Conservation (phyloP, 2,113 vertebrate genomes). For the Pan troglodytes region DNA sequence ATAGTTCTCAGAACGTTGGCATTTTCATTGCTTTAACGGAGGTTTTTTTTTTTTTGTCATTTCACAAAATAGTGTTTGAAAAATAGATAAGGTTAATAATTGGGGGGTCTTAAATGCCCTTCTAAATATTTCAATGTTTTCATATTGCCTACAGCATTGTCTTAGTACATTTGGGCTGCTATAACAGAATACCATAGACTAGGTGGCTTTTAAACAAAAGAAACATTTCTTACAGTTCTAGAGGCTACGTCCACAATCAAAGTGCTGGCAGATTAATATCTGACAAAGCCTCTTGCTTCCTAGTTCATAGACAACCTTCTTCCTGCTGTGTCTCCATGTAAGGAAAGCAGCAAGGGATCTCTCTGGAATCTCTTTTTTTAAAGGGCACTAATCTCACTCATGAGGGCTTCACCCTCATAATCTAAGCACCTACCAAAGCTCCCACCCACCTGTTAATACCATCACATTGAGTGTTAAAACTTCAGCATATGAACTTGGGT, state of each 20-base stretch:
- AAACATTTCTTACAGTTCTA: not conserved
- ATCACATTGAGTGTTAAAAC: not conserved
- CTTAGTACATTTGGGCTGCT: not conserved
- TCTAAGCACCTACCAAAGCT: not conserved
- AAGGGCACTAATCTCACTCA: not conserved
- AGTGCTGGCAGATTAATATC: not conserved
- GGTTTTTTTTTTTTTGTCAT: not conserved
- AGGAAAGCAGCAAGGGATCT: not conserved
- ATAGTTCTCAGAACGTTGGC: not conserved
- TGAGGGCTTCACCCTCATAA: not conserved
- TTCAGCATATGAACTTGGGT: not conserved
- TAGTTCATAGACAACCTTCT: not conserved
- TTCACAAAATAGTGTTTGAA: not conserved
- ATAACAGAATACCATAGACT: not conserved
- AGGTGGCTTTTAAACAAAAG: not conserved
- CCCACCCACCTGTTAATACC: not conserved
- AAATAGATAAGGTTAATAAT: not conserved
- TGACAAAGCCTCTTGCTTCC: not conserved
- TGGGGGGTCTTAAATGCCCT: not conserved
- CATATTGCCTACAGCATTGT: not conserved
- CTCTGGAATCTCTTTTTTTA: not conserved
- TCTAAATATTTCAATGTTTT: not conserved
- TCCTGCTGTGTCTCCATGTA: not conserved
- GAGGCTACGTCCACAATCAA: not conserved
- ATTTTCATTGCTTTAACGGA: not conserved